Evolutionary conservation across 2,888 invertebrate species (phyloP).

Genomic region (Anorthoa munda): DNA sequence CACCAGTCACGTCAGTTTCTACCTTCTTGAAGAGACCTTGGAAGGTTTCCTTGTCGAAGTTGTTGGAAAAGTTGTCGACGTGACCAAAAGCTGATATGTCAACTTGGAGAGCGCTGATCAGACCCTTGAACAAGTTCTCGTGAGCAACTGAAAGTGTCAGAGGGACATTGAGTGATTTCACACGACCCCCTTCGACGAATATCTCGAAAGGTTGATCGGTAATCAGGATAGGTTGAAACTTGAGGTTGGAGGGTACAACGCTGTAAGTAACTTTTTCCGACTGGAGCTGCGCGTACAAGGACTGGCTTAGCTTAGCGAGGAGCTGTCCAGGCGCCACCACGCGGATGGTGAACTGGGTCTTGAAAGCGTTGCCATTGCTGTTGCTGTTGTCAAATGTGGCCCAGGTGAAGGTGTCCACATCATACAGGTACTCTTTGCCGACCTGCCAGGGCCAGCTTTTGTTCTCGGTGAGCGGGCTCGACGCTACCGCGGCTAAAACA

Average conservation of each 20-base stretch:
- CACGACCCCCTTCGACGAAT: slow-evolving; percentile 91
- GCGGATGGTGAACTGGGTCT: slow-evolving; percentile 90
- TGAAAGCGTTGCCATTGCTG: slow-evolving; percentile 86
- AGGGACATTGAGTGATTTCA: slow-evolving; percentile 90
- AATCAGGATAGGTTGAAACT: slow-evolving; percentile 89
- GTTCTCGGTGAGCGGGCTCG: slow-evolving; percentile 70
- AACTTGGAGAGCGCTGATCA: slow-evolving; percentile 93
- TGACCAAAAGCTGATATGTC: slow-evolving; percentile 91
- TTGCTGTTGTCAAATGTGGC: slow-evolving; percentile 90
- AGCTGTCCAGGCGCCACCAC: slow-evolving; percentile 87
- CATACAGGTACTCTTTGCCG: slow-evolving; percentile 91
- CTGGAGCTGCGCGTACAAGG: slow-evolving; percentile 90
- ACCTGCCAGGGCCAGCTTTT: slow-evolving; percentile 89
- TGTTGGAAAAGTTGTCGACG: slow-evolving; percentile 86
- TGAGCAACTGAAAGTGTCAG: slow-evolving; percentile 90
- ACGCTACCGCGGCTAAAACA: slow-evolving; percentile 56
- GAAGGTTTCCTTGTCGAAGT: slow-evolving; percentile 83
- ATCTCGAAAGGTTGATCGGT: slow-evolving; percentile 92
- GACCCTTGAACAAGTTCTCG: slow-evolving; percentile 93
- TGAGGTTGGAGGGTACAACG: slow-evolving; percentile 82
- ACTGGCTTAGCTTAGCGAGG: slow-evolving; percentile 84
- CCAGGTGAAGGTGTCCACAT: slow-evolving; percentile 90
- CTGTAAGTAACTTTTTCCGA: slow-evolving; percentile 84
- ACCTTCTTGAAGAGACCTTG: slow-evolving; percentile 92
- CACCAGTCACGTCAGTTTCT: slow-evolving; percentile 93